Percentiles rank a stretch among this genome's conserved stretches.
These are phyloP conservation scores for Ophion ellenae DNA, from an alignment of 2,888 invertebrate species.

Conservation along the genomic window DNA sequence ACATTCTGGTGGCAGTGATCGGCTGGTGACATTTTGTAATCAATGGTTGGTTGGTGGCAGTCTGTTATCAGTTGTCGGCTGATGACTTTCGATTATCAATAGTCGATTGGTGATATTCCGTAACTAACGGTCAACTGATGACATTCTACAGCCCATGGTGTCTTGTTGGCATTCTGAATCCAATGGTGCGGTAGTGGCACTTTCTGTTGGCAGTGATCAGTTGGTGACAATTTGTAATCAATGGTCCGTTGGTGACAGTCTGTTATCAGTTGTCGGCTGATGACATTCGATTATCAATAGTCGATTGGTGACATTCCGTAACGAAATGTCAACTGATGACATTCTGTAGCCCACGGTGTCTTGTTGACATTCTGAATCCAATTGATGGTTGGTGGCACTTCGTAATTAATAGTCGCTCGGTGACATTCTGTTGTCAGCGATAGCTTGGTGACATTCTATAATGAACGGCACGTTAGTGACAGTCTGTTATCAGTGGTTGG, in stretches of 20 bases:
- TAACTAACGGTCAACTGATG: not conserved
- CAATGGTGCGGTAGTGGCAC: not conserved
- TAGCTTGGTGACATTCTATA: not conserved
- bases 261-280: not conserved
- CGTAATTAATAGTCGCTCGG: not conserved
- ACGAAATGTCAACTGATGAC: too few species aligned
- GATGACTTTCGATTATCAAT: not conserved
- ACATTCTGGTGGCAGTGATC: not conserved
- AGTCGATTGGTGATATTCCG: not conserved
- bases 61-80: not conserved
- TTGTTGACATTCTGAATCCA: not conserved
- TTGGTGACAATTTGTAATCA: not conserved
- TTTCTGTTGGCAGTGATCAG: not conserved
- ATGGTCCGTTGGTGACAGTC: not conserved
- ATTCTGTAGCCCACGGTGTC: too few species aligned
- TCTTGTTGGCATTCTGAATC: not conserved
- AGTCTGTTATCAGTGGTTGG: not conserved
- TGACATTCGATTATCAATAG: not conserved
- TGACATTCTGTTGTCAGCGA: too few species aligned
- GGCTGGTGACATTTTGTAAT: not conserved
- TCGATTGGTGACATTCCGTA: not conserved
- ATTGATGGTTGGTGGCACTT: too few species aligned
- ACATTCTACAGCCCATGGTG: too few species aligned
- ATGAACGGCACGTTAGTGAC: not conserved
- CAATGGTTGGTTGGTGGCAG: not conserved